Evolutionary conservation across 1,140 invertebrate species (phyloP), one percentile per base, ranked within the genome.

Genomic region (Heliconius eleuchia): DNA sequence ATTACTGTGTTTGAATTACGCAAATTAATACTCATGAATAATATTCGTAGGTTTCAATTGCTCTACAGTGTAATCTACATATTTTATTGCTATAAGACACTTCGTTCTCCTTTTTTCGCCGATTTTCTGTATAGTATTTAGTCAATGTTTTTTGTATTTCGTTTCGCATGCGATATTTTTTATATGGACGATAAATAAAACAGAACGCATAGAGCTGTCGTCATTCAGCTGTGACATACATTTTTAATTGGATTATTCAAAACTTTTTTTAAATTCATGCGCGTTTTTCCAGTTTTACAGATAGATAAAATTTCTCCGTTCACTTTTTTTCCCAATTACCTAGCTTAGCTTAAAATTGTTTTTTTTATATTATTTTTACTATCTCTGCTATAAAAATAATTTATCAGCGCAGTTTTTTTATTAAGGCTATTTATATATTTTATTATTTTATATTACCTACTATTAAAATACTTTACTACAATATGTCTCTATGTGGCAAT

Each of bases 401-500:
- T 18, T 19, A 52, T 19, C 42, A 46, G 13, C 0, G 13, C 9
- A 46, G 42, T 13, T 42, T 13, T 46, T 42, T 52, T 52, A 18
- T 52, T 52, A 52, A 52, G 4, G 19, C 2, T 52, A 19, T 19
- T 52, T 52, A 52, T 52, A 7, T 52, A 52, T 52, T 19, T 52
- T 19, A 52, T 18, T 18, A 52, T 57, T 57, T 19, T 57, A 57
- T 57, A 57, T n/a, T 55, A 55, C 5, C 2, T 42, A 42, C 3
- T 46, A 13, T 57, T 19, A 57, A 57, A 57, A n/a, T 57, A 57
- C 50, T 60, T 74, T 52, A 74, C 60, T 71, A 39, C 18, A 72
- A 73, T 71, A 77, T 75, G 55, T 78, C 34, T 71, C 57, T 80
- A 52, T 50, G 78, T 80, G 77, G 55, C n/a, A 80, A 76, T 80